These are phyloP conservation scores for Salminus brasiliensis DNA, from an alignment of 2,113 vertebrate species.

Conservation along the genomic window DNA sequence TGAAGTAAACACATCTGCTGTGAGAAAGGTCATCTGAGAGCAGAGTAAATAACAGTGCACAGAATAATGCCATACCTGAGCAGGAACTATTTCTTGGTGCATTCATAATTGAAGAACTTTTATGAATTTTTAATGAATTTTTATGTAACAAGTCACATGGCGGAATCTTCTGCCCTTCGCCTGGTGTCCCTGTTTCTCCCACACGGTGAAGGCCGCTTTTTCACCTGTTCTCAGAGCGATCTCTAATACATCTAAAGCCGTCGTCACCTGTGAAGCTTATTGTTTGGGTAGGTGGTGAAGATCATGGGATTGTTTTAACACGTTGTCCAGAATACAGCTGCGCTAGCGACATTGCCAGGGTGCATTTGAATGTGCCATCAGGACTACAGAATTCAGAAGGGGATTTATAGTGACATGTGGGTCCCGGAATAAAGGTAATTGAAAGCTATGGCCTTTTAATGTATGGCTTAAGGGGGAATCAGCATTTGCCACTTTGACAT, in stretches of 20 bases:
- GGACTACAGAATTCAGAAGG: neutral
- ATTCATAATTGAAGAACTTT: neutral
- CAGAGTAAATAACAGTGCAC: neutral
- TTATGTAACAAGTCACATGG: neutral
- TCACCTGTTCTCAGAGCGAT: neutral
- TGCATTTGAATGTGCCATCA: neutral
- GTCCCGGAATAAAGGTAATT: neutral
- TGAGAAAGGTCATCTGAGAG: neutral
- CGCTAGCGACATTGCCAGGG: too few species aligned
- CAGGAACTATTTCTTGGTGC: neutral
- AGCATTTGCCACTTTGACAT: neutral
- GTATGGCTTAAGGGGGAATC: neutral
- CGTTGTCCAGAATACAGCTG: neutral
- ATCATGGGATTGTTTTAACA: neutral
- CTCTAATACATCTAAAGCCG: neutral
- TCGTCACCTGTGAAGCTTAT: neutral
- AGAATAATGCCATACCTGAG: neutral
- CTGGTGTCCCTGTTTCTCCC: neutral
- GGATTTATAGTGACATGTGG: conserved; percentile 5
- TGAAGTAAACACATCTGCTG: neutral
- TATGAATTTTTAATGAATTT: neutral
- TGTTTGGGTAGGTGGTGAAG: neutral
- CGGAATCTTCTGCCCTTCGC: neutral
- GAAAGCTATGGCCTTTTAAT: neutral
- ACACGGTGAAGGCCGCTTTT: neutral